A percentile compares a stretch with the other conserved stretches of the same genome.
Evolutionary conservation across 2,888 invertebrate species (phyloP).

Genomic region (Pimpla rufipes): DNA sequence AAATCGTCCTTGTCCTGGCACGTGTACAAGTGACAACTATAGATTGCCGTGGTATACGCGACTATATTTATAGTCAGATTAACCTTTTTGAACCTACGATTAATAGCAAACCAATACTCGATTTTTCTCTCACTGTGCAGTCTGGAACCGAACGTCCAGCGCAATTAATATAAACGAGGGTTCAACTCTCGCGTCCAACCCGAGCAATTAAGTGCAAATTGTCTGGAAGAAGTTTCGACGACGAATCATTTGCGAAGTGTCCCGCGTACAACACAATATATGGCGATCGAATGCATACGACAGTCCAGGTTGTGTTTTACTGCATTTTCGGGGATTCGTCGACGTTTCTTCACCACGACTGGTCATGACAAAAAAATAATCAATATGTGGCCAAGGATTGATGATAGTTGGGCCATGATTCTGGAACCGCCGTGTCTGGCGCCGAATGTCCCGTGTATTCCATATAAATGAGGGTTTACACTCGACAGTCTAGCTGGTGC

Average conservation of each 20-base stretch:
- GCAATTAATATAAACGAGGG: slow-evolving; percentile 65
- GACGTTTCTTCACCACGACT: neutral
- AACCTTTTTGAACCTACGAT: no score
- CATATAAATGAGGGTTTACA: no score
- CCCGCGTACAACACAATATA: slow-evolving; percentile 1
- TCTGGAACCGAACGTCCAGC: slow-evolving; percentile 43
- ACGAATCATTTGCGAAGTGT: neutral
- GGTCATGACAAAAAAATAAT: neutral
- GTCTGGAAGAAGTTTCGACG: slow-evolving; percentile 8
- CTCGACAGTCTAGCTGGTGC: no score
- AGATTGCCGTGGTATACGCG: no score
- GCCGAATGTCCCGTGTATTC: no score
- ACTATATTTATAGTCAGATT: no score
- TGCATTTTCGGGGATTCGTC: slow-evolving; percentile 35
- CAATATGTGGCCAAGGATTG: neutral
- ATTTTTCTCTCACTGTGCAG: neutral
- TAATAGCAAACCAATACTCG: no score
- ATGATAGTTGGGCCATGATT: no score
- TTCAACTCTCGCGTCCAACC: slow-evolving; percentile 36
- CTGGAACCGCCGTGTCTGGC: no score
- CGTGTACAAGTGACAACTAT: no score
- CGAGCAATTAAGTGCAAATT: slow-evolving; percentile 58
- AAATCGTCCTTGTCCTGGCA: no score
- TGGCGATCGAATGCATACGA: neutral
- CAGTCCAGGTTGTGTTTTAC: slow-evolving; percentile 12